Conservation (phyloP, 1,140 invertebrate species). For the Camponotus pennsylvanicus region DNA sequence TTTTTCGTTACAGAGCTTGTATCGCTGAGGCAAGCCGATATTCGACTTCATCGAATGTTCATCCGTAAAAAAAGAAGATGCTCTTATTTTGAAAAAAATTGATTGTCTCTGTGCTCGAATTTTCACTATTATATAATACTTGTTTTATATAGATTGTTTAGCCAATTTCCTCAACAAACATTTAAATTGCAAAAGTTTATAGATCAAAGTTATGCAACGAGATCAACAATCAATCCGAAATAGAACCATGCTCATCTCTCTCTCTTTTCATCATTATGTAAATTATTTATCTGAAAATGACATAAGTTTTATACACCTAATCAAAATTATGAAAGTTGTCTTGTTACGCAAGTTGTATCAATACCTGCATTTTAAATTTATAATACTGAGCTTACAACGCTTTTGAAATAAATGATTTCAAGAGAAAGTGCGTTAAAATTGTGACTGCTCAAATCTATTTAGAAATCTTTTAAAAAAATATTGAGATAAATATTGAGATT, state of each 20-base stretch:
- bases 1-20: conserved; percentile 42
- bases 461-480: background rate
- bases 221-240: background rate
- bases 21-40: background rate
- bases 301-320: background rate
- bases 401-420: background rate
- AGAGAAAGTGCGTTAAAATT: background rate
- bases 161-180: background rate
- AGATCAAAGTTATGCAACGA: background rate
- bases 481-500: background rate
- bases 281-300: conserved; percentile 7
- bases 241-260: background rate
- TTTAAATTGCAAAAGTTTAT: background rate
- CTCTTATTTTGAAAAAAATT: background rate
- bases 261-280: background rate
- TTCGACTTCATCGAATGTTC: background rate
- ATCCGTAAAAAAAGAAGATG: background rate
- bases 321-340: background rate
- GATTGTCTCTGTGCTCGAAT: background rate
- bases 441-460: background rate
- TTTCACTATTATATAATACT: background rate
- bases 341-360: background rate
- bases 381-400: background rate
- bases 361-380: conserved; percentile 36
- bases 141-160: background rate